Percentiles rank a stretch among this genome's conserved stretches.
These are phyloP conservation scores for Autographa gamma DNA, from an alignment of 2,888 invertebrate species.

Conservation along the genomic window DNA sequence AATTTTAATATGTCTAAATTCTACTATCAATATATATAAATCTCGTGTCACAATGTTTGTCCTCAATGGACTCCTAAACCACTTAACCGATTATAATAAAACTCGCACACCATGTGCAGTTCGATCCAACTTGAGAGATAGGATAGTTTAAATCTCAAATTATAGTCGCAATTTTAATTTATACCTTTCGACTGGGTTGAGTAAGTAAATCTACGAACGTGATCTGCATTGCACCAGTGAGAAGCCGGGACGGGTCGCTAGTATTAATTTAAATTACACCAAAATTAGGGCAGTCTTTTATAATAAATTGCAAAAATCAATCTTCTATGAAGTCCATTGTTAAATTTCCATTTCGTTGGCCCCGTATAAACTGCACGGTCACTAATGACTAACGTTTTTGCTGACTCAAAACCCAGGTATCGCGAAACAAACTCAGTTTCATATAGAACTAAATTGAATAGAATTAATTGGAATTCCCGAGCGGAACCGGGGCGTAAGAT, in stretches of 20 bases:
- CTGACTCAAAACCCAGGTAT: slow-evolving; percentile 30
- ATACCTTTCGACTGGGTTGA: too few relatives aligned
- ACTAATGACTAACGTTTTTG: slow-evolving; percentile 45
- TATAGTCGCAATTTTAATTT: too few relatives aligned
- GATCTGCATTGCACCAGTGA: too few relatives aligned
- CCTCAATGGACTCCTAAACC: too few relatives aligned
- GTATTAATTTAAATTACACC: not conserved
- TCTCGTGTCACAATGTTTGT: too few relatives aligned
- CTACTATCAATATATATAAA: too few relatives aligned
- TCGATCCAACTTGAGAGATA: too few relatives aligned
- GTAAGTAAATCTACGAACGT: too few relatives aligned
- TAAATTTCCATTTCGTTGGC: slow-evolving; percentile 36
- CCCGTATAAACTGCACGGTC: slow-evolving; percentile 27
- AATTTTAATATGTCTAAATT: not conserved
- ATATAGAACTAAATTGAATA: slow-evolving; percentile 27
- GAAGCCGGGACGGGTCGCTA: too few relatives aligned
- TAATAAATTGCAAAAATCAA: slow-evolving; percentile 16
- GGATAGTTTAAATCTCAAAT: too few relatives aligned
- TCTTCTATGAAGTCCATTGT: slow-evolving; percentile 32
- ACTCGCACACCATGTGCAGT: too few relatives aligned
- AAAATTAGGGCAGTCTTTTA: not conserved
- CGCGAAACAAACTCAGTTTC: slow-evolving; percentile 26
- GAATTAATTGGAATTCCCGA: slow-evolving; percentile 31
- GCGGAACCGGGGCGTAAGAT: slow-evolving; percentile 16
- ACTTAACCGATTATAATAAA: too few relatives aligned